Percentiles rank a stretch among this genome's conserved stretches.
phyloP scores from a whole-genome alignment of 2,888 invertebrate genomes.

The Allolobophora icterica region DNA sequence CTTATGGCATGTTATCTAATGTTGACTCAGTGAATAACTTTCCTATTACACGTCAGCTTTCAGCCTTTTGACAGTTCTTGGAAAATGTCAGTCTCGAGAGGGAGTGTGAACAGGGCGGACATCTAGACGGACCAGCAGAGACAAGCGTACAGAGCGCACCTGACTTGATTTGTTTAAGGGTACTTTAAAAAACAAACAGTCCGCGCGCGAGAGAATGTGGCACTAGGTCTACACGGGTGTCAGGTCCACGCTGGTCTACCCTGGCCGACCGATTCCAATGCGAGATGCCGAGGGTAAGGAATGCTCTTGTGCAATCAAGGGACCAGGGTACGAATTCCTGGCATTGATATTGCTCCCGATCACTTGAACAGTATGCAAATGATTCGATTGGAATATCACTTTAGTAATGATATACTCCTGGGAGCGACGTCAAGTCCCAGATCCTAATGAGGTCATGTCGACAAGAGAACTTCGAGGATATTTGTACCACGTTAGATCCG shows the following conservation, averaged over 20 bases:
- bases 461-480: too few relatives aligned
- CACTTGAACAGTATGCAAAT: too few relatives aligned
- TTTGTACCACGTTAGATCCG: too few relatives aligned
- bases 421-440: too few relatives aligned
- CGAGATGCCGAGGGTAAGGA: too few relatives aligned
- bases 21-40: background rate
- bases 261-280: background rate
- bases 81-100: slow-evolving; percentile 17
- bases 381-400: too few relatives aligned
- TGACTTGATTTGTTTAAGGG: background rate
- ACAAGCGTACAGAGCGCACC: background rate
- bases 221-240: background rate
- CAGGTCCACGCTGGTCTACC: background rate
- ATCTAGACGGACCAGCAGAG: background rate
- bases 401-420: too few relatives aligned
- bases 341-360: too few relatives aligned
- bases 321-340: too few relatives aligned
- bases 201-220: background rate
- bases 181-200: background rate
- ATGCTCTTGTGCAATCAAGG: too few relatives aligned
- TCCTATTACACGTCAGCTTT: background rate
- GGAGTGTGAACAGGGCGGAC: background rate
- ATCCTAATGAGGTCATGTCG: too few relatives aligned
- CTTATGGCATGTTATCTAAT: background rate
- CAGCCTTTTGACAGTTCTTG: slow-evolving; percentile 6